phyloP scores from a whole-genome alignment of 92 coral and sea anemone genomes.

The Zoanthus gigantus region DNA sequence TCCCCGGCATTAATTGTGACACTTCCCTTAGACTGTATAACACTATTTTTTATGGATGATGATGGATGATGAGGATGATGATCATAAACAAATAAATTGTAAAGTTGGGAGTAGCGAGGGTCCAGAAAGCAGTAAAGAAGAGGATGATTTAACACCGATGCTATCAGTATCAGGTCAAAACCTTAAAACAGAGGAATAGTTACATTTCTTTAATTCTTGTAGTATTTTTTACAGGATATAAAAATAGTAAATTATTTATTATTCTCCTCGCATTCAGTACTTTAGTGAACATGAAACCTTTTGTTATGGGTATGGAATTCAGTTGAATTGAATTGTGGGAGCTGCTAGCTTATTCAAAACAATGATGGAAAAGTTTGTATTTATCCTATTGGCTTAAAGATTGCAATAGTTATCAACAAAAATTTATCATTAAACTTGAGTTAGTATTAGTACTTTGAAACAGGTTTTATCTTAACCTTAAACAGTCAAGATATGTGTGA shows the following conservation, averaged over 20 bases:
- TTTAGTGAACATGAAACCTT: not conserved
- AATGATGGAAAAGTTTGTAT: slow-evolving; percentile 12
- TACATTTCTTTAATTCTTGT: not conserved
- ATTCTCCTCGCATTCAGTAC: too few species aligned
- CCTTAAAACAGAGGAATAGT: slow-evolving; percentile 15
- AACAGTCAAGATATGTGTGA: too few species aligned
- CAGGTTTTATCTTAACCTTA: too few species aligned
- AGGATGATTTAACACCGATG: slow-evolving; percentile 12
- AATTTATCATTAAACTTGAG: not conserved
- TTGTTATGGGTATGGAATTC: not conserved
- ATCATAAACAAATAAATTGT: slow-evolving; percentile 18
- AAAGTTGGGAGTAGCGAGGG: slow-evolving; percentile 25
- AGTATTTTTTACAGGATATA: too few species aligned
- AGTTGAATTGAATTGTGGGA: not conserved
- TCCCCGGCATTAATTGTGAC: slow-evolving; percentile 15
- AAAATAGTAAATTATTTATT: too few species aligned
- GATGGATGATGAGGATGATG: slow-evolving; percentile 6
- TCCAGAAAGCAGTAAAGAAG: slow-evolving; percentile 22
- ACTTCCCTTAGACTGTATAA: not conserved
- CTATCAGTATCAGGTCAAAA: slow-evolving; percentile 22
- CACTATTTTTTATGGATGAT: not conserved
- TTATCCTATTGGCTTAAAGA: slow-evolving; percentile 15
- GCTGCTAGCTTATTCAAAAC: slow-evolving; percentile 19
- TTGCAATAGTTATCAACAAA: not conserved
- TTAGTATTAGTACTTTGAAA: too few species aligned